Evolutionary conservation across 2,888 invertebrate species (phyloP).

Genomic region (Lasioglossum zephyrum): DNA sequence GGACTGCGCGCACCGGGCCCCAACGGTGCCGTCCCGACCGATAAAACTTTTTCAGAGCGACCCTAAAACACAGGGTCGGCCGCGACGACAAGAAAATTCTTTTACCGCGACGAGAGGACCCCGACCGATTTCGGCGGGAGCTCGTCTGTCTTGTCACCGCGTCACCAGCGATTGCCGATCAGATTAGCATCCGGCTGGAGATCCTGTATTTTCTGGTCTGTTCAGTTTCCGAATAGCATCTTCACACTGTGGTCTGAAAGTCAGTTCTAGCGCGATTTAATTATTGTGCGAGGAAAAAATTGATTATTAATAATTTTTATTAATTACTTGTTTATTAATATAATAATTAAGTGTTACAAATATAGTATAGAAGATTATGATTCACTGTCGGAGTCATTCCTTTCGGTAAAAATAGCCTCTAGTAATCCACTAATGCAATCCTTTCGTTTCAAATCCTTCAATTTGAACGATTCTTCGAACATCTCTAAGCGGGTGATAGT

Average conservation of each 20-base stretch:
- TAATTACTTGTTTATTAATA: no score
- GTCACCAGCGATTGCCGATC: neutral
- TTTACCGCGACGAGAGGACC: neutral
- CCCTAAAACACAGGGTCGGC: slow-evolving; percentile 37
- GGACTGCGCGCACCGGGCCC: slow-evolving; percentile 25
- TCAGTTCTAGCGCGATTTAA: no score
- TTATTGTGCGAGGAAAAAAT: no score
- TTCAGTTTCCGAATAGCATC: neutral
- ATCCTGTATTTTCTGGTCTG: neutral
- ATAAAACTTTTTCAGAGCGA: slow-evolving; percentile 58
- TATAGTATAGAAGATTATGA: no score
- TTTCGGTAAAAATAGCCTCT: no score
- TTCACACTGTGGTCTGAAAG: neutral
- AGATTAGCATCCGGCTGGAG: neutral
- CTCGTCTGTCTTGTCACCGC: neutral
- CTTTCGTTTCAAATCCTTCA: no score
- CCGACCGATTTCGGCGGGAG: neutral
- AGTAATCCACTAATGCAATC: no score
- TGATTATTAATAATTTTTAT: no score
- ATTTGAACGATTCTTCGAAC: no score
- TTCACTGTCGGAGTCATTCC: no score
- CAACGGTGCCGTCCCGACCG: slow-evolving; percentile 47
- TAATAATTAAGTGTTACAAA: no score
- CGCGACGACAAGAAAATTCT: slow-evolving; percentile 23
- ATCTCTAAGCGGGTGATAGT: no score